Evolutionary conservation across 2,113 vertebrate species (phyloP), one percentile per base, ranked within the genome.

Genomic region (Misgurnus anguillicaudatus): DNA sequence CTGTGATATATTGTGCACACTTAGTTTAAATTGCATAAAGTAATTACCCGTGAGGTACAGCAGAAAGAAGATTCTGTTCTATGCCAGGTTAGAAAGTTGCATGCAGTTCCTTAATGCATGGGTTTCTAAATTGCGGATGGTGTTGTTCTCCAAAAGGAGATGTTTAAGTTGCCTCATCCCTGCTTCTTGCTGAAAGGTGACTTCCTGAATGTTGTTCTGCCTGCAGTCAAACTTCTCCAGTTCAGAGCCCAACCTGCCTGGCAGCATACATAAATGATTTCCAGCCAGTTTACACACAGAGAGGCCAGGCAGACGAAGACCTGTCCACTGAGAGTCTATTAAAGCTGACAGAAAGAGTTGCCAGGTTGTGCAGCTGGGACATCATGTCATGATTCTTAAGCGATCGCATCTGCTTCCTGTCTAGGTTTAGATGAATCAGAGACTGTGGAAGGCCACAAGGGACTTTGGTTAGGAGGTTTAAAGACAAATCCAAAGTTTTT

Each of bases 151-250:
- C 14, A 95, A 89, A 84, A 95, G 94, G 55, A 95, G 88, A 80
- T 95, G 94, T 75, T 90, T 94, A 79, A 95, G 85, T 14, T 91
- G 88, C 17, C 78, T 87, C 16, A 95, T 89, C 58, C 91, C 91
- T 75, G 92, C 87, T 53, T 95, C 90, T 8, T 94, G 86, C 64
- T 90, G 87, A 0, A 41, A 87, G 48, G 89, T 93, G 38, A 95
- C 89, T 77, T 82, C 91, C 79, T 89, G 88, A 48, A 95, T 92
- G 65, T 87, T 77, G 48, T 95, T 95, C 66, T 91, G 89, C 81
- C 93, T 92, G 80, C 91, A 95, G 80, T 95, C 93, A 0, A 95
- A 90, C 79, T 92, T 95, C 83, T 94, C 92, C 69, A 95, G 82
- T 38, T 85, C 92, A 17, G 83, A 0, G 0, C 92, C 91, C 14